A percentile compares a stretch with the other conserved stretches of the same genome.
Conservation (phyloP, 37 sponge, comb jelly and placozoan genomes). For the Ianthella basta region DNA sequence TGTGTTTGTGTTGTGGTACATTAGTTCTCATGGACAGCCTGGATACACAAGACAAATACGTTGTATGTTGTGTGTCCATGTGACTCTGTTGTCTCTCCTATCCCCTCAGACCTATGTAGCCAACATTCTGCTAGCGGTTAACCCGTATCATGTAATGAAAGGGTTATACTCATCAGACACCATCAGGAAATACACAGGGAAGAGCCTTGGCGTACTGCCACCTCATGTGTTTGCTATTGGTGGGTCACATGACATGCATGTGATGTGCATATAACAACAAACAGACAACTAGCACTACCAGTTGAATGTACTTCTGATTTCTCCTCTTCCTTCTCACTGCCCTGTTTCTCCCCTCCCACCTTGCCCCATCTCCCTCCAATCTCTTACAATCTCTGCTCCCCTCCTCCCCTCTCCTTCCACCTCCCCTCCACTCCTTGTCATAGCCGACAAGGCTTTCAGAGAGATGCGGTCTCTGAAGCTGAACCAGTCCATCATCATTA, state of each 20-base stretch:
- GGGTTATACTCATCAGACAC: constrained; percentile 70
- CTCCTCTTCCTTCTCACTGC: no score
- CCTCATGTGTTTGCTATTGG: constrained; percentile 97
- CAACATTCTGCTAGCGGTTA: constrained; percentile 94
- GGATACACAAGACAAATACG: no score
- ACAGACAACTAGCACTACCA: no score
- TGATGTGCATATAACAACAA: background rate
- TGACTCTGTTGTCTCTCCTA: background rate
- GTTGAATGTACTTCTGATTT: no score
- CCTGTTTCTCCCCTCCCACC: no score
- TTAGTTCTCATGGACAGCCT: no score
- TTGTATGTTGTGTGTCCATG: no score
- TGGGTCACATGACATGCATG: constrained; percentile 20
- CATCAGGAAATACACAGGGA: constrained; percentile 82
- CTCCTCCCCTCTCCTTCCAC: background rate
- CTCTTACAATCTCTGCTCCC: no score
- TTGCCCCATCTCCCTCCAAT: no score
- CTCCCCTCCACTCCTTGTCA: background rate
- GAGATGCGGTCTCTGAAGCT: constrained; percentile 74
- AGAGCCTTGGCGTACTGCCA: constrained; percentile 85
- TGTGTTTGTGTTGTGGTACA: no score
- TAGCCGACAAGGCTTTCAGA: constrained; percentile 96
- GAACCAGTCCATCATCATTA: constrained; percentile 95
- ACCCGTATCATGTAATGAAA: constrained; percentile 77
- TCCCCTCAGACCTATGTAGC: constrained; percentile 87